phyloP scores from a whole-genome alignment of 2,888 invertebrate genomes.

The Euplagia quadripunctaria region DNA sequence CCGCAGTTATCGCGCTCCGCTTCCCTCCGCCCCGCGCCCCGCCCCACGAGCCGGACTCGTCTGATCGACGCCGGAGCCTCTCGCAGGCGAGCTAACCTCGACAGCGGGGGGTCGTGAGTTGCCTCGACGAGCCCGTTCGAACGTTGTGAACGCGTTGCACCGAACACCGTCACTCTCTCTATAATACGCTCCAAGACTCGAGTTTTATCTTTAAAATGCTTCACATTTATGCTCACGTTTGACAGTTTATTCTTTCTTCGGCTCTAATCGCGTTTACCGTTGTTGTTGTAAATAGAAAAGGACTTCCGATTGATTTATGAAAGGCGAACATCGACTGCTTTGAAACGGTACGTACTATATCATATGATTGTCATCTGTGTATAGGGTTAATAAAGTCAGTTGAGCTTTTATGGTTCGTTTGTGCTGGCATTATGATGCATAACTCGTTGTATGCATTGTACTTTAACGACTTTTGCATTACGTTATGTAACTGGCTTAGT shows the following conservation, averaged over 20 bases:
- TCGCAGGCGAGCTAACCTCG: conserved; percentile 83
- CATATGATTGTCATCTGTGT: conserved; percentile 57
- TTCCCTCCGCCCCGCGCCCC: conserved; percentile 58
- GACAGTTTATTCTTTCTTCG: conserved; percentile 67
- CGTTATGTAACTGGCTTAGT: conserved; percentile 46
- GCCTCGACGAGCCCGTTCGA: conserved; percentile 74
- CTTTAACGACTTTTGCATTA: conserved; percentile 48
- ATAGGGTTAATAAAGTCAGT: conserved; percentile 39
- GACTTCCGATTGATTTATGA: conserved; percentile 73
- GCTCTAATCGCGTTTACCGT: conserved; percentile 70
- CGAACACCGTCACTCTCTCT: conserved; percentile 58
- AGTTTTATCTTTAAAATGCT: conserved; percentile 76
- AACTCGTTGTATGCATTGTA: conserved; percentile 47
- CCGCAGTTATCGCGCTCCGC: conserved; percentile 81
- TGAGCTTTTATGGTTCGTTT: conserved; percentile 50
- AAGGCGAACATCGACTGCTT: conserved; percentile 64
- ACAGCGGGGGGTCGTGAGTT: conserved; percentile 83
- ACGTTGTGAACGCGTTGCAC: conserved; percentile 73
- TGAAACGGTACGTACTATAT: conserved; percentile 77
- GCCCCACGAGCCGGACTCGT: conserved; percentile 73
- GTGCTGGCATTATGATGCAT: conserved; percentile 48
- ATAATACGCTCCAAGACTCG: conserved; percentile 61
- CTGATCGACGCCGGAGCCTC: conserved; percentile 82
- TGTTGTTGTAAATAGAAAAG: conserved; percentile 69
- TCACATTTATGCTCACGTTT: conserved; percentile 72